A percentile compares a stretch with the other conserved stretches of the same genome.
Conservation (phyloP, 2,888 invertebrate species). For the Phengaris arion region DNA sequence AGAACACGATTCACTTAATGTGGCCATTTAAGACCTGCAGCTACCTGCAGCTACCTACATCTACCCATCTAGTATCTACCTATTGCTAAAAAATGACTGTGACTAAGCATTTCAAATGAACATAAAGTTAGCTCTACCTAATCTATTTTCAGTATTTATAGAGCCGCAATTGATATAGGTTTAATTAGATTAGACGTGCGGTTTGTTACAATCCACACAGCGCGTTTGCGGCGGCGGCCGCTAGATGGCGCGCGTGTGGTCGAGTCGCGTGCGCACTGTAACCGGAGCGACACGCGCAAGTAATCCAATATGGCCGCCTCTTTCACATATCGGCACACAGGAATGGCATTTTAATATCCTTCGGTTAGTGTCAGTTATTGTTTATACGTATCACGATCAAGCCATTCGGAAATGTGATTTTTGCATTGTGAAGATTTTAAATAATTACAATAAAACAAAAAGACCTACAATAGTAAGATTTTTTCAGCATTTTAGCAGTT, state of each 20-base stretch:
- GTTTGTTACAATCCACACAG: conserved; percentile 36
- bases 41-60: too few relatives aligned
- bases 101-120: background rate
- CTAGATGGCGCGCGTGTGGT: conserved; percentile 77
- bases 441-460: background rate
- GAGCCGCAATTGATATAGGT: conserved; percentile 23
- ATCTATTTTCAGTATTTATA: conserved; percentile 14
- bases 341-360: conserved; percentile 76
- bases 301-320: conserved; percentile 76
- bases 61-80: too few relatives aligned
- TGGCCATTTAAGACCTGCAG: too few relatives aligned
- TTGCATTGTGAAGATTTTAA: conserved; percentile 24
- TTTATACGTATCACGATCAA: conserved; percentile 67
- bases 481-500: background rate
- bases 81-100: background rate
- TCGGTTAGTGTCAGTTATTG: conserved; percentile 73
- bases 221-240: conserved; percentile 49
- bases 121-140: background rate
- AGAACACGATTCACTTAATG: too few relatives aligned
- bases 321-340: conserved; percentile 68
- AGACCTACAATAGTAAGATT: background rate
- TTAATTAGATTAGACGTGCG: conserved; percentile 31
- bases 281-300: conserved; percentile 76
- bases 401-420: conserved; percentile 50
- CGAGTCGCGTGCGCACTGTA: conserved; percentile 76